Evolutionary conservation across 2,797 vertebrate genomes (phyloP).

Genomic region (Psittacula echo): DNA sequence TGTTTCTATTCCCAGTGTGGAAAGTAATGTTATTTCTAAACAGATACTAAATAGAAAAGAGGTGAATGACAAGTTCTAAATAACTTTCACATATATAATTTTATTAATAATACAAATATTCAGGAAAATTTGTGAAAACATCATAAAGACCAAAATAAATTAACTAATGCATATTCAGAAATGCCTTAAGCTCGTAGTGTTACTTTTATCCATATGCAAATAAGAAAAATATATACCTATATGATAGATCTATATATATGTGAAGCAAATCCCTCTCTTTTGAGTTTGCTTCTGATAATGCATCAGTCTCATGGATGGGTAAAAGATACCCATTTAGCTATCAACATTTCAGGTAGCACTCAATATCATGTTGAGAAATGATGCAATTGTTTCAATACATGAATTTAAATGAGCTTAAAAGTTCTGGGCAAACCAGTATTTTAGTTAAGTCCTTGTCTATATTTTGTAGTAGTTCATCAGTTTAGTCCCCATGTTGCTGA

Average conservation of each 20-base stretch:
- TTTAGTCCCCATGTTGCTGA: neutral
- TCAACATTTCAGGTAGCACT: neutral
- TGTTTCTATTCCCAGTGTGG: neutral
- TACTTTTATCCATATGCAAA: neutral
- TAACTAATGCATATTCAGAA: neutral
- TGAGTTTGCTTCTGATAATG: neutral
- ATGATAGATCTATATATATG: neutral
- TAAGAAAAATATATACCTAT: neutral
- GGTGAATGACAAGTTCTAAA: neutral
- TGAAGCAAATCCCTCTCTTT: neutral
- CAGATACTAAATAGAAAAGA: neutral
- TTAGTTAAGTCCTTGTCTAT: neutral
- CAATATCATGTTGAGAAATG: neutral
- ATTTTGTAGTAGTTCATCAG: neutral
- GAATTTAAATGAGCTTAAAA: neutral
- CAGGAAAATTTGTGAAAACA: conserved; percentile 10
- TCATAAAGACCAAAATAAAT: neutral
- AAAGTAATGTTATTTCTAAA: conserved; percentile 47
- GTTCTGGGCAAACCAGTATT: neutral
- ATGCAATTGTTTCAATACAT: neutral
- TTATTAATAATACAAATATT: conserved; percentile 19
- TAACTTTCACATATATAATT: neutral
- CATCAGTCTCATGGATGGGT: neutral
- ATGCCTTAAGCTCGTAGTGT: neutral
- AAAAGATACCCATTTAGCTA: neutral